Evolutionary conservation across 2,888 invertebrate genomes (phyloP).

Genomic region (Tromatobia lineatoria): DNA sequence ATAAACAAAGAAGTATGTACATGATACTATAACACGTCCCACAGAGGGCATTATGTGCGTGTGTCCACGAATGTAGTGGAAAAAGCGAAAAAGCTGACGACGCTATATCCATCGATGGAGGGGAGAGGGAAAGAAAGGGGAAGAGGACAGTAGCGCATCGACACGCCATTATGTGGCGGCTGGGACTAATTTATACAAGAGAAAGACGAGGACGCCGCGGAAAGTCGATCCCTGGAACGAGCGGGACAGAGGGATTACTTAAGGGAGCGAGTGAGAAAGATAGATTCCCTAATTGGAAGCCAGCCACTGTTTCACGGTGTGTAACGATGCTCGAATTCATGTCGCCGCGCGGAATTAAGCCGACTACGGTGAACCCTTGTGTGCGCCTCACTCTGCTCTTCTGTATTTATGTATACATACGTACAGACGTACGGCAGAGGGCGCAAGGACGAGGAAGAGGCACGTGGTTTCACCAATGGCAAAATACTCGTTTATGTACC

Average conservation of each 20-base stretch:
- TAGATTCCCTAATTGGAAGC: constrained; percentile 84
- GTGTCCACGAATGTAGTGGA: constrained; percentile 2
- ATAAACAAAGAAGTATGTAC: constrained; percentile 19
- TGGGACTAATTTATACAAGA: constrained; percentile 85
- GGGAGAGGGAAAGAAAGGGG: constrained; percentile 56
- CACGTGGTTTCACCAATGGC: constrained; percentile 35
- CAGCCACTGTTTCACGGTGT: constrained; percentile 83
- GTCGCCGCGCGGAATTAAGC: constrained; percentile 75
- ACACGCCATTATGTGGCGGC: constrained; percentile 85
- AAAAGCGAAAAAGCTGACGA: constrained; percentile 17
- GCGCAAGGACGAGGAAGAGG: constrained; percentile 1
- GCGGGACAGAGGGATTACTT: constrained; percentile 33
- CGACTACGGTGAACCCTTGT: constrained; percentile 58
- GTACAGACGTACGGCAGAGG: constrained; percentile 5
- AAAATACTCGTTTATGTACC: constrained; percentile 36
- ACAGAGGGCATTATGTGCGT: background rate
- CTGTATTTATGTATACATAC: constrained; percentile 21
- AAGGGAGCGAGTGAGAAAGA: constrained; percentile 62
- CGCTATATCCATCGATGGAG: constrained; percentile 10
- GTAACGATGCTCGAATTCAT: constrained; percentile 77
- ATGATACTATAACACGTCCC: constrained; percentile 13
- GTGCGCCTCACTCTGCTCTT: background rate
- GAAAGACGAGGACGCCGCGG: constrained; percentile 82
- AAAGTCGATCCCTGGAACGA: constrained; percentile 76
- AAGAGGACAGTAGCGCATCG: constrained; percentile 84